A percentile compares a stretch with the other conserved stretches of the same genome.
These are phyloP conservation scores for Drosophila fungiperda DNA, from an alignment of 2,888 invertebrate species.

Conservation along the genomic window DNA sequence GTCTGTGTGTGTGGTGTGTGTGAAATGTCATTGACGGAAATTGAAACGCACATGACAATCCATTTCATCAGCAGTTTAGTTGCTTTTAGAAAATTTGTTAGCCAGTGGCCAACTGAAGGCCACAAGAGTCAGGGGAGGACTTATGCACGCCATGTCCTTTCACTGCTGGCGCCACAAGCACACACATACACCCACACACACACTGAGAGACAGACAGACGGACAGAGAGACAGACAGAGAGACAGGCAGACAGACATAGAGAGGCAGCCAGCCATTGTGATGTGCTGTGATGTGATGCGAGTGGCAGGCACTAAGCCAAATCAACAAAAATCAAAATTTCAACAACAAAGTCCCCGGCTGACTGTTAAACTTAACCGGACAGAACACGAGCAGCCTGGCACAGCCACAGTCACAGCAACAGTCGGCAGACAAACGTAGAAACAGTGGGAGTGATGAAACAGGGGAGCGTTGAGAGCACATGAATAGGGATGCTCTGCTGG, in stretches of 20 bases:
- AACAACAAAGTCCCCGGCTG: constrained; percentile 81
- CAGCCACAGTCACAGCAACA: constrained; percentile 9
- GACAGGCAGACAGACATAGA: constrained; percentile 1
- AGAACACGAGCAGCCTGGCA: constrained; percentile 30
- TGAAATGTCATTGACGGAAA: constrained; percentile 81
- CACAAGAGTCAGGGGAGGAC: constrained; percentile 10
- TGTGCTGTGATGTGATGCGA: constrained; percentile 62
- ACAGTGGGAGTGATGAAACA: not conserved
- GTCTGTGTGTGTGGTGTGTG: constrained; percentile 32
- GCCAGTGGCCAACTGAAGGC: constrained; percentile 30
- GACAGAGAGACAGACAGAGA: constrained; percentile 3
- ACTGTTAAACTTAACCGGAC: constrained; percentile 79
- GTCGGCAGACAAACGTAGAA: not conserved
- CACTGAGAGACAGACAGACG: not conserved
- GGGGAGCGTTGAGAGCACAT: not conserved
- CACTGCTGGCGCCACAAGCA: constrained; percentile 47
- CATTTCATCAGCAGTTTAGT: constrained; percentile 83
- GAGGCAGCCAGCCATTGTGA: constrained; percentile 37
- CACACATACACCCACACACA: constrained; percentile 4
- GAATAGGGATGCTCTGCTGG: constrained; percentile 5
- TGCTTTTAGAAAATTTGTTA: constrained; percentile 75
- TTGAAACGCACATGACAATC: constrained; percentile 84
- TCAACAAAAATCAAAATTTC: constrained; percentile 81
- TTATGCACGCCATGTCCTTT: constrained; percentile 27
- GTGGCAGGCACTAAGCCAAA: constrained; percentile 80